Base-by-base conservation (phyloP, 2,797 vertebrate genomes). In the Tapera naevia region DNA sequence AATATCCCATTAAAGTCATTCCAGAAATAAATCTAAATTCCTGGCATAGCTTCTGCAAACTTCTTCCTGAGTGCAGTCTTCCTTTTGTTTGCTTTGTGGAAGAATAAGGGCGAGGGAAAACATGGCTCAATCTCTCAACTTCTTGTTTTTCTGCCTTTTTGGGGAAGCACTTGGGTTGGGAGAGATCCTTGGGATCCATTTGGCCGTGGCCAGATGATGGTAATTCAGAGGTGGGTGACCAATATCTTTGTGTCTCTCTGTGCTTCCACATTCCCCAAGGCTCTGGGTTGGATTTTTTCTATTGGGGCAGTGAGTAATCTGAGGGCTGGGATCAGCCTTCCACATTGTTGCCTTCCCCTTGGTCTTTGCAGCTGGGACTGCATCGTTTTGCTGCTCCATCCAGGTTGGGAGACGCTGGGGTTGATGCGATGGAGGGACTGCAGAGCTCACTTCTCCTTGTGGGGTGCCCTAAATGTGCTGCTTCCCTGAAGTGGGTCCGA, bases 1-100 rank as follows among this genome's bases (percentile, higher is more conserved):
- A 14, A 27, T 48, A 89, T 88, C 92, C 86, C 91, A 78, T 75
- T 88, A 80, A 93, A 92, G 75, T 72, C 17, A 4, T 27, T 86
- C 86, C 86, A 83, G 94, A 70, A 89, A 93, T 67, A 80, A 90
- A 94, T 71, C 89, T 65, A 6, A 43, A 78, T 78, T 80, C 92
- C 81, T 83, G 93, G 87, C 86, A 62, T 19, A 27, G 61, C 84
- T 66, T 22, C 67, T 41, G 50, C 82, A 80, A 87, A 85, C 88
- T 89, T 78, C 91, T 89, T 74, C 65, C 61, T 61, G 79, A 86
- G 80, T 1, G 6, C 18, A 1, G 14, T 24, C 18, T 37, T 48
- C 41, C 62, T 81, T 86, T 51, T 33, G 69, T n/a, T n/a, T 24
- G 27, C 6, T 62, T 62, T 33, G 28, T 28, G 39, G 66, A 28